Evolutionary conservation across 1,140 invertebrate species (phyloP).

Genomic region (Drosophila gunungcola): DNA sequence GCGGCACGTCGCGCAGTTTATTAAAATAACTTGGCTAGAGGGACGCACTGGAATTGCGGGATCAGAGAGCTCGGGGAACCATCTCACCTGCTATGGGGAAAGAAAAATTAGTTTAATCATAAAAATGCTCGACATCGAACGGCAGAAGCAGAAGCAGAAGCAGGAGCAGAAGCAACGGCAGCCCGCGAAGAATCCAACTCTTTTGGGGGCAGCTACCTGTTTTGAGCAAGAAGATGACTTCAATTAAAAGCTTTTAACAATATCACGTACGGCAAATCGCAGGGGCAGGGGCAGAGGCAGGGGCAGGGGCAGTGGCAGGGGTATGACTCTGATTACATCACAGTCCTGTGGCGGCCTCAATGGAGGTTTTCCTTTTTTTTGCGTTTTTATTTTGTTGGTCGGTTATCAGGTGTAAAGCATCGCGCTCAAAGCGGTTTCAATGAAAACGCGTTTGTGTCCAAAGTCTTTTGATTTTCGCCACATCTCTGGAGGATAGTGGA

Average conservation of each 20-base stretch:
- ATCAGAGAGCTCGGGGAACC: slow-evolving; percentile 31
- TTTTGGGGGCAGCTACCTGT: slow-evolving; percentile 77
- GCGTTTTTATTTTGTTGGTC: slow-evolving; percentile 23
- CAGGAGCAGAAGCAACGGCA: slow-evolving; percentile 6
- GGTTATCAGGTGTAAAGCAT: slow-evolving; percentile 82
- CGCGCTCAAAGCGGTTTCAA: slow-evolving; percentile 55
- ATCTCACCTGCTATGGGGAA: slow-evolving; percentile 80
- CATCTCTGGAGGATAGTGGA: slow-evolving; percentile 39
- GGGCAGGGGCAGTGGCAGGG: slow-evolving; percentile 17
- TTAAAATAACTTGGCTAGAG: slow-evolving; percentile 80
- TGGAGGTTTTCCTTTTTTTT: slow-evolving; percentile 28
- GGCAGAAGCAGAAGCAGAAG: slow-evolving; percentile 15
- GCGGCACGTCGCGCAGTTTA: slow-evolving; percentile 82
- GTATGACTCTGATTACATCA: slow-evolving; percentile 69
- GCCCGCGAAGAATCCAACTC: slow-evolving; percentile 35
- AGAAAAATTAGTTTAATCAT: slow-evolving; percentile 84
- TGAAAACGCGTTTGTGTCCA: slow-evolving; percentile 75
- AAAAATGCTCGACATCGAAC: slow-evolving; percentile 79
- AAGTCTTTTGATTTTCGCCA: slow-evolving; percentile 68
- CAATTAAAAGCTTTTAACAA: slow-evolving; percentile 85
- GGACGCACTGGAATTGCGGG: slow-evolving; percentile 38
- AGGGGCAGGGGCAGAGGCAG: slow-evolving; percentile 5
- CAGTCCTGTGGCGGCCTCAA: slow-evolving; percentile 62
- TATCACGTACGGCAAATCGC: slow-evolving; percentile 81
- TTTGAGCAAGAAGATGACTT: slow-evolving; percentile 83